These are phyloP conservation scores for Chamaetylas fuelleborni DNA, from an alignment of 2,113 vertebrate species.

Conservation along the genomic window DNA sequence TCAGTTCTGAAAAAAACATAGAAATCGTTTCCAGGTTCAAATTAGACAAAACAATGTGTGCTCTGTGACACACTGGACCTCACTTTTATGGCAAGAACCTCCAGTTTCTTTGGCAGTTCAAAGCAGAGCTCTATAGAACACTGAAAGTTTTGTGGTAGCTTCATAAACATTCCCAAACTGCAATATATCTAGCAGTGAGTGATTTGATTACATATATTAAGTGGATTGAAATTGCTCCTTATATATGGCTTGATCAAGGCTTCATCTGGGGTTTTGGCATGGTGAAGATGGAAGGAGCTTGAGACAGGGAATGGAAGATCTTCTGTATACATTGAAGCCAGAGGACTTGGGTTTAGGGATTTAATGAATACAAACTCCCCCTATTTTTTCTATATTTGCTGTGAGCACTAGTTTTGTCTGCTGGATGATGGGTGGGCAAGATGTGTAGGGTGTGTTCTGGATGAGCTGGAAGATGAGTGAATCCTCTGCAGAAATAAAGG, in stretches of 20 bases:
- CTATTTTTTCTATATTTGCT: neutral
- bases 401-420: neutral
- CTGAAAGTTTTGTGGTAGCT: slow-evolving; percentile 30
- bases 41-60: neutral
- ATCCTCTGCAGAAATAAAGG: neutral
- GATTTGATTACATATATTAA: neutral
- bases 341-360: neutral
- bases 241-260: neutral
- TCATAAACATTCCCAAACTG: neutral
- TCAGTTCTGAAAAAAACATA: neutral
- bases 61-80: slow-evolving; percentile 5
- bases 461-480: neutral
- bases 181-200: neutral
- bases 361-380: neutral
- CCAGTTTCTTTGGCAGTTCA: slow-evolving; percentile 11
- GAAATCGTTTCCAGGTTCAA: slow-evolving; percentile 23
- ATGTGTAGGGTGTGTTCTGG: neutral
- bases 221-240: slow-evolving; percentile 11
- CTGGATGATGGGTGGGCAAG: neutral
- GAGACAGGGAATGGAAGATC: neutral
- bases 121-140: neutral
- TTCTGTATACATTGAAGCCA: neutral
- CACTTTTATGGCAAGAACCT: slow-evolving; percentile 7
- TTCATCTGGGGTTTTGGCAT: slow-evolving; percentile 15
- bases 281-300: neutral